phyloP scores from a whole-genome alignment of 2,113 vertebrate species.

The Hippocampus comes region DNA sequence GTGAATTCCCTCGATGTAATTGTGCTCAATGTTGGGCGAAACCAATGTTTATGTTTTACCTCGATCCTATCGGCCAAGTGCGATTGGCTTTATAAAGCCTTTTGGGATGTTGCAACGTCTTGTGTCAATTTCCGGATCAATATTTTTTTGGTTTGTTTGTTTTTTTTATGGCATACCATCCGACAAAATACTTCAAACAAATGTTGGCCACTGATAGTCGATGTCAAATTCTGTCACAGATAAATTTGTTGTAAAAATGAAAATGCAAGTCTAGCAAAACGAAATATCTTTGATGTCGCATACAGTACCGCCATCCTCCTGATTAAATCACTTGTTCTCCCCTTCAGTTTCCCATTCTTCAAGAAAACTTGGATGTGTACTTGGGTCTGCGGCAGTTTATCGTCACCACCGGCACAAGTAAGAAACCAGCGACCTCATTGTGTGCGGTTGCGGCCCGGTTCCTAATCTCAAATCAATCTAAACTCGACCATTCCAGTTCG shows the following conservation, averaged over 20 bases:
- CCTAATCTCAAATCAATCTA: background rate
- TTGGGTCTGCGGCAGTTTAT: constrained; percentile 94
- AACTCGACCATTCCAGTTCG: constrained; percentile 70
- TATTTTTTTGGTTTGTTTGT: too few relatives aligned
- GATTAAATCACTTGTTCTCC: background rate
- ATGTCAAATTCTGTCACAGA: too few relatives aligned
- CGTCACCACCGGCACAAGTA: constrained; percentile 87
- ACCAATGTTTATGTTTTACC: background rate
- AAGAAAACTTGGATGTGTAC: constrained; percentile 95
- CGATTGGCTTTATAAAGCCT: background rate
- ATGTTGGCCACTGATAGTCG: too few relatives aligned
- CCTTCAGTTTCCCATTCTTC: constrained; percentile 91
- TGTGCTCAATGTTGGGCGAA: background rate
- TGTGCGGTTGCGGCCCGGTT: background rate
- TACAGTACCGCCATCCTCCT: background rate
- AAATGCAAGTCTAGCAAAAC: background rate
- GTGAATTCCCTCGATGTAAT: background rate
- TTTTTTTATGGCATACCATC: too few relatives aligned
- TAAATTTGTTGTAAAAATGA: background rate
- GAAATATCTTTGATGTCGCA: background rate
- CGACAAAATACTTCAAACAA: too few relatives aligned
- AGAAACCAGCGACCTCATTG: constrained; percentile 12
- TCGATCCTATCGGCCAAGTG: background rate
- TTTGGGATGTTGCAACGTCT: background rate
- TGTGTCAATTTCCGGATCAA: background rate